phyloP scores from a whole-genome alignment of 1,140 invertebrate species.

The Drosophila biarmipes region DNA sequence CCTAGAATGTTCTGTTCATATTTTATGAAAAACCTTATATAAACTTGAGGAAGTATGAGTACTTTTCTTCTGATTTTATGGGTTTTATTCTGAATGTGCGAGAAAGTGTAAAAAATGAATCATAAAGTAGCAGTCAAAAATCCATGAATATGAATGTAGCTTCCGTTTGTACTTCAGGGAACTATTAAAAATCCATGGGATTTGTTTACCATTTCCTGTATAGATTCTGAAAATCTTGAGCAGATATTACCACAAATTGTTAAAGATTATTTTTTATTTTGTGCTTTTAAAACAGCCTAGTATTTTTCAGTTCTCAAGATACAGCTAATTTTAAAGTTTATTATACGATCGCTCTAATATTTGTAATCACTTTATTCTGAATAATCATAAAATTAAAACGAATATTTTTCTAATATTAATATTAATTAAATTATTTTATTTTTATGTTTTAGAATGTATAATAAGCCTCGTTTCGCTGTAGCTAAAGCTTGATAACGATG shows the following conservation, averaged over 20 bases:
- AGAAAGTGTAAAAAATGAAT: not conserved
- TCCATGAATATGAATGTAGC: not conserved
- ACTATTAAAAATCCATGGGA: not conserved
- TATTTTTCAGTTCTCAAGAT: no score
- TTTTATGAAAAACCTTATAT: not conserved
- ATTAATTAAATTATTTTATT: no score
- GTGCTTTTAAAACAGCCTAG: no score
- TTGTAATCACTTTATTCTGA: no score
- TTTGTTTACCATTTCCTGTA: not conserved
- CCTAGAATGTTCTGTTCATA: not conserved
- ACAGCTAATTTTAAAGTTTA: not conserved
- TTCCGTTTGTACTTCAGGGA: not conserved
- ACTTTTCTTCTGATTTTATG: not conserved
- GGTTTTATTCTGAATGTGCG: not conserved
- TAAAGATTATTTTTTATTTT: not conserved
- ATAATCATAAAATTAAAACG: no score
- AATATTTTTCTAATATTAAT: no score
- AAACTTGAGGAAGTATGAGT: no score
- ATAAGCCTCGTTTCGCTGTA: no score
- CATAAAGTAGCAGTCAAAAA: not conserved
- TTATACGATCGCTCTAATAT: no score
- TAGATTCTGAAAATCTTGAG: not conserved
- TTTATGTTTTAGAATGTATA: no score
- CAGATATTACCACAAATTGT: not conserved
- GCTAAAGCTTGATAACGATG: no score